Evolutionary conservation across 2,888 invertebrate genomes (phyloP), one percentile per base, ranked within the genome.

Genomic region (Macrosiphum euphorbiae): DNA sequence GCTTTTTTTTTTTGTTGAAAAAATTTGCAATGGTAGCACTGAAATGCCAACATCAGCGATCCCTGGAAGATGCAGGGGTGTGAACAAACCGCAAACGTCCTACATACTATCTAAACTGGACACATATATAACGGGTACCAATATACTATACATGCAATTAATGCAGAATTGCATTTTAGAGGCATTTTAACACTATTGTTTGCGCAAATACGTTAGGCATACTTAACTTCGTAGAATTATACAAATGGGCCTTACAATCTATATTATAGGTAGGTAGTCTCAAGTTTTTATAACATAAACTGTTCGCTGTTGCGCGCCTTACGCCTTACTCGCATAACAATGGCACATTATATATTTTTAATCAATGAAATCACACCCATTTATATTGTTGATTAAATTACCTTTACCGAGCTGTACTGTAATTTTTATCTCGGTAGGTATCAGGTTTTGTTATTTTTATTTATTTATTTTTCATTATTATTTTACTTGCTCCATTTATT

Each of bases 311-410:
- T 78, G 13, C 67, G 5, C 35, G 20, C 35, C 55, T 55, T 55
- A 55, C 55, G 5, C 20, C 55, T 55, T 55, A 55, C 55, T 1
- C 3, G 35, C 16, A 16, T 35, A 35, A 78, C 44, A 85, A 85
- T 85, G 26, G 44, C 11, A 44, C 28, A 78, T 85, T 28, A 88
- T 26, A 58, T 58, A 26, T 26, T 58, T 50, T 50, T 87, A 50
- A 52, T 88, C 55, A 55, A 35, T 55, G 41, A 88, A 88, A 88
- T 88, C 52, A 88, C 87, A 88, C 52, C 87, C 87, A 52, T 88
- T 47, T 86, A 35, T 52, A 52, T 55, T 88, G 35, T 52, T 10
- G 88, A 88, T 88, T 88, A 24, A 88, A 52, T 88, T 88, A 87
- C 78, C 35, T 78, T 8, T 58, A 7, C 24, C 26, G 55, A 0